Evolutionary conservation across 92 coral and sea anemone species (phyloP).

Genomic region (Heteractis magnifica): DNA sequence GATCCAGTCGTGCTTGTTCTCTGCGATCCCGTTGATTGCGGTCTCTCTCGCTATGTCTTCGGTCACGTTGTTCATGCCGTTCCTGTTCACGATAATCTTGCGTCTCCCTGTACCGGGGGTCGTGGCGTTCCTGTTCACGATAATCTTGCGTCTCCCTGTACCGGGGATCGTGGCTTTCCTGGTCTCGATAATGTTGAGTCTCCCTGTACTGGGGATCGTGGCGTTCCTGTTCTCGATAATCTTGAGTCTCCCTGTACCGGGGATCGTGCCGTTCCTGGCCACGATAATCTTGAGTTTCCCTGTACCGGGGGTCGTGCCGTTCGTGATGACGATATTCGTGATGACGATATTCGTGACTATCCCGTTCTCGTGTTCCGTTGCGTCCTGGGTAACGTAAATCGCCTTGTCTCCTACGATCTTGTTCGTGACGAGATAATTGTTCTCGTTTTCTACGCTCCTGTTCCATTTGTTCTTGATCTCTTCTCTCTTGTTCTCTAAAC

Average conservation of each 20-base stretch:
- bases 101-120: background rate
- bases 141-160: background rate
- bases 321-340: too few relatives aligned
- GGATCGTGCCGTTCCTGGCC: background rate
- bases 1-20: constrained; percentile 25
- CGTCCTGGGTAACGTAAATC: background rate
- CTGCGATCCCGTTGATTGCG: constrained; percentile 18
- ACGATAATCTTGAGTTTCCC: background rate
- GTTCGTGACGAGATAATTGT: constrained; percentile 1
- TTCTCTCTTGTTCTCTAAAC: background rate
- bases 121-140: background rate
- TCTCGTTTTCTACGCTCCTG: constrained; percentile 2
- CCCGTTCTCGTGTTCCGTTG: background rate
- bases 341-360: background rate
- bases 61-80: background rate
- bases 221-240: background rate
- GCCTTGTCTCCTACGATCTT: background rate
- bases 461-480: constrained; percentile 1
- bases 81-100: background rate
- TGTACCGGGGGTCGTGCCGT: background rate
- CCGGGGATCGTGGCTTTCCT: background rate
- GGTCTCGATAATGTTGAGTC: background rate
- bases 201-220: background rate
- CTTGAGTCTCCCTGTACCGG: background rate
- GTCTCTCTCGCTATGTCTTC: background rate